Conservation (phyloP, 2,113 vertebrate genomes). For the Saguinus imperator region DNA sequence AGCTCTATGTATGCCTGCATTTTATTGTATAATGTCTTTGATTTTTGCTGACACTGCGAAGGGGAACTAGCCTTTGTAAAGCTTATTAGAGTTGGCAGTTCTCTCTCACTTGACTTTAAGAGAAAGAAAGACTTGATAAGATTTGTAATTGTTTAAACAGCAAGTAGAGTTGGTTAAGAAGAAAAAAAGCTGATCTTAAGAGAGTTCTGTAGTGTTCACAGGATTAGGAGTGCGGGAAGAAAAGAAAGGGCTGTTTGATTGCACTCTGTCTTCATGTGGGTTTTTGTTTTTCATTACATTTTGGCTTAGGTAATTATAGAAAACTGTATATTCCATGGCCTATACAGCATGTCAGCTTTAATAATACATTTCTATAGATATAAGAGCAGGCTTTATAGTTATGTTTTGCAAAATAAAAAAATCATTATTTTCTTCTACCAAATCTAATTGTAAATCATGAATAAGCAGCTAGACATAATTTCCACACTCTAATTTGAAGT, state of each 20-base stretch:
- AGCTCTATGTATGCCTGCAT: conserved; percentile 71
- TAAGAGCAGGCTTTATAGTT: conserved; percentile 28
- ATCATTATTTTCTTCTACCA: conserved; percentile 11
- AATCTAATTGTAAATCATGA: conserved; percentile 48
- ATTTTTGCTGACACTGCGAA: conserved; percentile 74
- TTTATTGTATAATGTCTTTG: conserved; percentile 80
- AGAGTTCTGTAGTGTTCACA: not conserved
- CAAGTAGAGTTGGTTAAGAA: conserved; percentile 35
- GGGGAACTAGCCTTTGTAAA: conserved; percentile 73
- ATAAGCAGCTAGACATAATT: conserved; percentile 10
- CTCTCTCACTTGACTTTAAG: conserved; percentile 70
- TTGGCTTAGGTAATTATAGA: conserved; percentile 32
- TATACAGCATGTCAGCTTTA: not conserved
- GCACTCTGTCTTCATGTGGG: conserved; percentile 2
- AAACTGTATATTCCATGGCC: not conserved
- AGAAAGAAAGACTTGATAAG: conserved; percentile 43
- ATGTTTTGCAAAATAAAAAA: conserved; percentile 39
- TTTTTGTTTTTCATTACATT: conserved; percentile 57
- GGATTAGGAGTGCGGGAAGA: not conserved
- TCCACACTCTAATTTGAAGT: conserved; percentile 17
- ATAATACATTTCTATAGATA: conserved; percentile 50
- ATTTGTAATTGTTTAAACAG: conserved; percentile 59
- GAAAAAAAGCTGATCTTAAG: not conserved
- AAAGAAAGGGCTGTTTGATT: conserved; percentile 22
- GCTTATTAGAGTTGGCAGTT: conserved; percentile 78